phyloP scores from a whole-genome alignment of 2,797 vertebrate genomes.

The Typhlichthys subterraneus region DNA sequence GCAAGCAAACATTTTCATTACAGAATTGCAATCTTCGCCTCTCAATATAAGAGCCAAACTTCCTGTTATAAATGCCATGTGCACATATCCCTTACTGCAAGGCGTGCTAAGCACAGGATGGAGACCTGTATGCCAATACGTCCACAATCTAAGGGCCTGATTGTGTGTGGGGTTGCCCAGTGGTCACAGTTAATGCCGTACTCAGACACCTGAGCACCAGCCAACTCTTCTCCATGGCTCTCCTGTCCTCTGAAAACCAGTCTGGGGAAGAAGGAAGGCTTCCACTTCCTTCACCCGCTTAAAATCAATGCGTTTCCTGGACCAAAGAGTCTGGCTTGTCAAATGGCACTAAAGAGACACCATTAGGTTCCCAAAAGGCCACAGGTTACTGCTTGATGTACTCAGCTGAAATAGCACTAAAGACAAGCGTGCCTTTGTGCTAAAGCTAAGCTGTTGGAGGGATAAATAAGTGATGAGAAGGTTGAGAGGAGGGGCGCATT shows the following conservation, averaged over 20 bases:
- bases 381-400: slow-evolving; percentile 65
- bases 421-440: slow-evolving; percentile 62
- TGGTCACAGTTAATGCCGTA: slow-evolving; percentile 69
- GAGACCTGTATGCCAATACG: slow-evolving; percentile 68
- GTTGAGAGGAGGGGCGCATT: background rate
- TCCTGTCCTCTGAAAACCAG: slow-evolving; percentile 45
- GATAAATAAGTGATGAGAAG: slow-evolving; percentile 13
- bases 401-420: slow-evolving; percentile 43
- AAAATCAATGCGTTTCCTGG: slow-evolving; percentile 67
- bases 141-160: slow-evolving; percentile 61
- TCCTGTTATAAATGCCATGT: slow-evolving; percentile 71
- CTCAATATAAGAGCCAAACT: slow-evolving; percentile 55
- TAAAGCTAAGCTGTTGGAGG: slow-evolving; percentile 33
- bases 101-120: slow-evolving; percentile 64
- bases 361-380: slow-evolving; percentile 56
- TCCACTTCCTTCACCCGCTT: slow-evolving; percentile 40
- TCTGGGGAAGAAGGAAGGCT: slow-evolving; percentile 38
- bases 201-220: slow-evolving; percentile 65
- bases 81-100: slow-evolving; percentile 70
- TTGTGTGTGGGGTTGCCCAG: slow-evolving; percentile 62
- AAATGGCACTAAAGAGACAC: slow-evolving; percentile 64
- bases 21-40: slow-evolving; percentile 61
- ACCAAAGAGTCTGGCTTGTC: slow-evolving; percentile 52
- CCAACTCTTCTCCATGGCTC: slow-evolving; percentile 52
- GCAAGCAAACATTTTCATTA: slow-evolving; percentile 73